phyloP scores from a whole-genome alignment of 2,888 invertebrate species.

The Andrena chrysosceles region DNA sequence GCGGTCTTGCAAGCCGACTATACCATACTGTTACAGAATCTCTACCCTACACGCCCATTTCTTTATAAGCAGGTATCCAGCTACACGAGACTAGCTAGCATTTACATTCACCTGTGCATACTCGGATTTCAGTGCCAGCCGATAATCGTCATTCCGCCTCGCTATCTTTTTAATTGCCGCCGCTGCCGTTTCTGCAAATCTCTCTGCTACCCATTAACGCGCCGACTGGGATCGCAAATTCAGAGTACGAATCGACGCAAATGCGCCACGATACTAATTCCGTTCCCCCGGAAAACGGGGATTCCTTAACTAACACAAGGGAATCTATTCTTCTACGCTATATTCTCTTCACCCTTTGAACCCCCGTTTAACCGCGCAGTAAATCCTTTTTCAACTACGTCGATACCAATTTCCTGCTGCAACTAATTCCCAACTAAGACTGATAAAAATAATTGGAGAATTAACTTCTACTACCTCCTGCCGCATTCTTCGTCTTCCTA shows the following conservation, averaged over 20 bases:
- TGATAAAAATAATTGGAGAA: neutral
- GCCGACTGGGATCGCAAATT: constrained; percentile 21
- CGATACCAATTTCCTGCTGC: neutral
- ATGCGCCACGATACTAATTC: no score
- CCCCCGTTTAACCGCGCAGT: no score
- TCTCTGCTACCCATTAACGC: neutral
- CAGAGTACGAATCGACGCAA: neutral
- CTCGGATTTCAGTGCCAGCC: constrained; percentile 22
- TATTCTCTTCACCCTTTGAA: no score
- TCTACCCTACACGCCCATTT: constrained; percentile 51
- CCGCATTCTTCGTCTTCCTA: neutral
- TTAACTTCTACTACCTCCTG: neutral
- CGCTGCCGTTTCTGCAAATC: constrained; percentile 29
- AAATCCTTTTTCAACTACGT: neutral
- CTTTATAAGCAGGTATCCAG: constrained; percentile 29
- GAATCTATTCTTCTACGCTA: no score
- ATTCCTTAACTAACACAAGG: no score
- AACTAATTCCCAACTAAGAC: neutral
- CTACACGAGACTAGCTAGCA: constrained; percentile 28
- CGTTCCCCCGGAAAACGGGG: no score
- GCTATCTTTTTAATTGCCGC: constrained; percentile 49
- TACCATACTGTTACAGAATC: constrained; percentile 40
- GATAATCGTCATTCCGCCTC: constrained; percentile 64
- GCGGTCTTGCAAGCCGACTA: constrained; percentile 16
- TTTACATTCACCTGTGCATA: constrained; percentile 65